Conservation (phyloP, 2,113 vertebrate genomes). For the Peromyscus californicus region DNA sequence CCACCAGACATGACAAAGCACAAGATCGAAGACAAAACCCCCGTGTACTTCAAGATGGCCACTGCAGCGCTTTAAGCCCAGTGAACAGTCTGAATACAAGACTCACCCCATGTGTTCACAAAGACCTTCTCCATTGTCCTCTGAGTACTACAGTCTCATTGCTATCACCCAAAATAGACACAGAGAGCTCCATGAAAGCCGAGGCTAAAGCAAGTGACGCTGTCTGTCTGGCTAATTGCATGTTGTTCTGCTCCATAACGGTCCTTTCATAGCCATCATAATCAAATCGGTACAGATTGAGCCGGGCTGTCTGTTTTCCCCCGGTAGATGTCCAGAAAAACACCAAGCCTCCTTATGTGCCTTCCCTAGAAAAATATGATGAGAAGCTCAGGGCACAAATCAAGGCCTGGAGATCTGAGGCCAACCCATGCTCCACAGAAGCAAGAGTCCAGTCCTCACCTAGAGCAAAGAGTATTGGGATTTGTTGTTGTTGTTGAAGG, state of each 20-base stretch:
- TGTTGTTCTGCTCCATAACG: neutral
- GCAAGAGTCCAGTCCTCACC: neutral
- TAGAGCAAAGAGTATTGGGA: neutral
- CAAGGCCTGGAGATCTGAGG: neutral
- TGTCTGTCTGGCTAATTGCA: neutral
- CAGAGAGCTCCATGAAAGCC: neutral
- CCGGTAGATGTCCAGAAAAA: constrained; percentile 34
- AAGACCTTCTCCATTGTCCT: neutral
- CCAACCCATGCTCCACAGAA: neutral
- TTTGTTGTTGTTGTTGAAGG: neutral
- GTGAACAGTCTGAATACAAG: neutral
- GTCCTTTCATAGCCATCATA: neutral
- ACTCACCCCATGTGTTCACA: neutral
- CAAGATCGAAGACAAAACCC: neutral
- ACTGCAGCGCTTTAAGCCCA: neutral
- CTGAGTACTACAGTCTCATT: neutral
- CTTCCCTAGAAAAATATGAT: neutral
- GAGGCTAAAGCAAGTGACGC: neutral
- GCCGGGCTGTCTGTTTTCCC: neutral
- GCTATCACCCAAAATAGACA: neutral
- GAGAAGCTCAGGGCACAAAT: neutral
- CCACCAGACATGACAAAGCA: neutral
- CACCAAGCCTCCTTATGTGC: neutral
- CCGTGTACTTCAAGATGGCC: neutral
- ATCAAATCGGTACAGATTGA: neutral